Evolutionary conservation across 2,888 invertebrate species (phyloP).

Genomic region (Danaus chrysippus): DNA sequence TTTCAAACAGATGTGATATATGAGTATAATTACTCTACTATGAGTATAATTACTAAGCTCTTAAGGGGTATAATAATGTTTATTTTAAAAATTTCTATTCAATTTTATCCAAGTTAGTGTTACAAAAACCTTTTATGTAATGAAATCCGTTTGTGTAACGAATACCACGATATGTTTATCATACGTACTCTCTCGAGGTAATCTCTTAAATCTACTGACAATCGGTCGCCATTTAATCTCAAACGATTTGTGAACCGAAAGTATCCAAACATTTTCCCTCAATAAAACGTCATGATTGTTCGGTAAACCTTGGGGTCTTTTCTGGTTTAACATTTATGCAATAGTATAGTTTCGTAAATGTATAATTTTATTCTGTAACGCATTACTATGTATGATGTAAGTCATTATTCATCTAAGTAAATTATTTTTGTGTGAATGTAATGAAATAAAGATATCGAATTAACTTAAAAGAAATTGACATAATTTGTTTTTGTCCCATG

Average conservation of each 20-base stretch:
- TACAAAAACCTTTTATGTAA: background rate
- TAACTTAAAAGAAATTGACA: no score
- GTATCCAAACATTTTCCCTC: background rate
- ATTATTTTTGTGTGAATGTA: no score
- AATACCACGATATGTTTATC: background rate
- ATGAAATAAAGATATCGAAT: no score
- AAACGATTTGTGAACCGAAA: background rate
- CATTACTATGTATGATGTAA: no score
- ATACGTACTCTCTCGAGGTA: background rate
- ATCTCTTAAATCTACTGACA: constrained; percentile 5
- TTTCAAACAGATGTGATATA: no score
- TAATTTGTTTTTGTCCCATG: no score
- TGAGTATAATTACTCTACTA: no score
- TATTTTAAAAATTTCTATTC: background rate
- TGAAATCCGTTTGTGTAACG: constrained; percentile 1
- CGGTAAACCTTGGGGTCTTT: background rate
- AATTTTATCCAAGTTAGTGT: background rate
- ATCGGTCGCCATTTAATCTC: constrained; percentile 4
- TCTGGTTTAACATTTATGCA: background rate
- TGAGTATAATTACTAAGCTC: no score
- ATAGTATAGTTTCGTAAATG: background rate
- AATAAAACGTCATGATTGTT: background rate
- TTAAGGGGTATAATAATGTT: background rate
- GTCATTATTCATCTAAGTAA: no score
- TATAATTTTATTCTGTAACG: no score